phyloP scores from a whole-genome alignment of 1,140 invertebrate species.

The Zaprionus gabonicus region DNA sequence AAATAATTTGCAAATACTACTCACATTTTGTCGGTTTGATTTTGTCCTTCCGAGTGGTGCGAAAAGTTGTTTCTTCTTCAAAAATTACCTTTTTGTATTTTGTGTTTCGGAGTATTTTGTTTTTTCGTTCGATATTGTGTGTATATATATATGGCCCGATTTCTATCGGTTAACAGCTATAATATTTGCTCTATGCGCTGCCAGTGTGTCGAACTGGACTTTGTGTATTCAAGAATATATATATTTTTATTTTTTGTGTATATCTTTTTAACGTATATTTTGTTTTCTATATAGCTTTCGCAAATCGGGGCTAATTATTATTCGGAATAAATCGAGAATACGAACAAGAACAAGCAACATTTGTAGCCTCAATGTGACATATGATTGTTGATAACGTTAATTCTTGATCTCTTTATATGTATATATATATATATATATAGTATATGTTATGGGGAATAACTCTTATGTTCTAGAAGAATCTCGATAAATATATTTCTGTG shows the following conservation, averaged over 20 bases:
- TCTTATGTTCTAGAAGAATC: not conserved
- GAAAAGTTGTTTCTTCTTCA: not conserved
- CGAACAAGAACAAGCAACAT: slow-evolving; percentile 11
- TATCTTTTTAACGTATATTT: not conserved
- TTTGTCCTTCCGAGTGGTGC: not conserved
- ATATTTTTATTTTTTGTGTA: not conserved
- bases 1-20: not conserved
- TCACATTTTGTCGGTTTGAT: slow-evolving; percentile 26
- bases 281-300: too few relatives aligned
- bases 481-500: slow-evolving; percentile 1
- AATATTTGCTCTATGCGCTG: not conserved
- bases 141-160: not conserved
- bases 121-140: not conserved
- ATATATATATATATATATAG: not conserved
- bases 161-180: not conserved
- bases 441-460: not conserved
- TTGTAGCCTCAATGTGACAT: slow-evolving; percentile 1
- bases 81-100: not conserved
- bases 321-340: slow-evolving; percentile 1
- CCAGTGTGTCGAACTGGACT: not conserved
- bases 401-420: slow-evolving; percentile 9
- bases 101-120: not conserved
- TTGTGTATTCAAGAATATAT: slow-evolving; percentile 1
- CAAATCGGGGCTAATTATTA: not conserved
- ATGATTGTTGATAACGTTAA: slow-evolving; percentile 8